These are phyloP conservation scores for Gastrophysa polygoni DNA, from an alignment of 2,888 invertebrate genomes.

Conservation along the genomic window DNA sequence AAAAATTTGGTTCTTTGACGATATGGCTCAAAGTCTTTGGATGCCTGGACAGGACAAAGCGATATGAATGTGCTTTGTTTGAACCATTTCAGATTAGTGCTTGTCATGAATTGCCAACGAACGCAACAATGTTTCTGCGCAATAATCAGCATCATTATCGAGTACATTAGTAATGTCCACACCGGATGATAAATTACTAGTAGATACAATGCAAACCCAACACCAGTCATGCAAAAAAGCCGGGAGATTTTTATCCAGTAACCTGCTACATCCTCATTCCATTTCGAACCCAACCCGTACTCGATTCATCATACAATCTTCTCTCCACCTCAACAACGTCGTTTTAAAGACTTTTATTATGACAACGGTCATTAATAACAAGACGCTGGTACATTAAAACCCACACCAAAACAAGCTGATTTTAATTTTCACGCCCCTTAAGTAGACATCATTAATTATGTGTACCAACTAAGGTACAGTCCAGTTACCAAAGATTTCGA, in stretches of 20 bases:
- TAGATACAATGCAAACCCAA: not conserved
- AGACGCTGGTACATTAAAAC: slow-evolving; percentile 16
- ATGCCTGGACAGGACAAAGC: too few species aligned
- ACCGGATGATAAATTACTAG: not conserved
- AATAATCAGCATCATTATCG: not conserved
- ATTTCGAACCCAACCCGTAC: slow-evolving; percentile 8
- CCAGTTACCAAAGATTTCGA: not conserved
- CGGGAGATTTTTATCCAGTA: slow-evolving; percentile 3
- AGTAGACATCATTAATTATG: slow-evolving; percentile 34
- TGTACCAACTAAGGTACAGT: slow-evolving; percentile 1
- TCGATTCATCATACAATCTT: slow-evolving; percentile 18
- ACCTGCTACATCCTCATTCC: slow-evolving; percentile 20
- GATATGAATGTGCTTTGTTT: too few species aligned
- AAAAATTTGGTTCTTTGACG: too few species aligned
- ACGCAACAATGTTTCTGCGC: too few species aligned
- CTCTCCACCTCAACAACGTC: slow-evolving; percentile 20
- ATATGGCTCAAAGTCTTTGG: too few species aligned
- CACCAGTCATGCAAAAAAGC: slow-evolving; percentile 10
- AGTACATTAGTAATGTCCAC: not conserved
- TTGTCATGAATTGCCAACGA: too few species aligned
- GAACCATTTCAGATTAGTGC: too few species aligned
- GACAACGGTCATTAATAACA: slow-evolving; percentile 28
- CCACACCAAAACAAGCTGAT: slow-evolving; percentile 21
- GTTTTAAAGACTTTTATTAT: slow-evolving; percentile 22
- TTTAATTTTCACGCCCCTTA: slow-evolving; percentile 42